Base-by-base conservation (phyloP, 2,113 vertebrate species). In the Oreotrochilus melanogaster region DNA sequence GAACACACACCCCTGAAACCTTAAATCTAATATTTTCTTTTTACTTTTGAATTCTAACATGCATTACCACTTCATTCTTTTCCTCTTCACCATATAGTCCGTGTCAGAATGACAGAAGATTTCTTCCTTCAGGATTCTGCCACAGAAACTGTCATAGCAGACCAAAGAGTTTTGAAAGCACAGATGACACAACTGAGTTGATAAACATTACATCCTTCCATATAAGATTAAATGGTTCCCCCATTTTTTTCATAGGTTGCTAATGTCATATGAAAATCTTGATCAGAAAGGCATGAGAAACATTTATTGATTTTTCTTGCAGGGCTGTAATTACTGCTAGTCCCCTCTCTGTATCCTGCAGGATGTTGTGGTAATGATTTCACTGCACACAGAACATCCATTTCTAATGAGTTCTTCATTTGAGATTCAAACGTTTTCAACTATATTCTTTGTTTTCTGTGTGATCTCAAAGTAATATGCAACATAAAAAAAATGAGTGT, bases 241-340 rank as follows among this genome's bases (percentile, higher is more conserved):
- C 25, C 14, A 27, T 65, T 78, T 50, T 50, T 92, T 91, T 87
- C 53, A 76, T 19, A 54, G 42, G 43, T 87, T 94, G 58, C 22
- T 93, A 85, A 78, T 89, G 79, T 76, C n/a, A 65, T 73, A 37
- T 45, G 50, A 33, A 31, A 73, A 8, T 58, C 74, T 89, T 25
- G 8, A 89, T 82, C 70, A 79, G 70, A 87, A 92, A 89, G 28
- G 30, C 28, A 73, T 57, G 39, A 87, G 78, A 91, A 95, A 47
- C 24, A 54, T 10, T n/a, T 64, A 89, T 39, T 76, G 89, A 86
- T 94, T 95, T 95, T 92, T 89, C 43, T 70, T 82, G 51, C 56
- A 56, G 64, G 60, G 74, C 47, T 80, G 28, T 85, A 96, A 95
- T 94, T 93, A 82, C 74, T 73, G 12, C 17, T 45, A 37, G 57